Percentiles rank a stretch among this genome's conserved stretches.
Conservation (phyloP, 2,113 vertebrate species). For the Tricholaema leucomelas region DNA sequence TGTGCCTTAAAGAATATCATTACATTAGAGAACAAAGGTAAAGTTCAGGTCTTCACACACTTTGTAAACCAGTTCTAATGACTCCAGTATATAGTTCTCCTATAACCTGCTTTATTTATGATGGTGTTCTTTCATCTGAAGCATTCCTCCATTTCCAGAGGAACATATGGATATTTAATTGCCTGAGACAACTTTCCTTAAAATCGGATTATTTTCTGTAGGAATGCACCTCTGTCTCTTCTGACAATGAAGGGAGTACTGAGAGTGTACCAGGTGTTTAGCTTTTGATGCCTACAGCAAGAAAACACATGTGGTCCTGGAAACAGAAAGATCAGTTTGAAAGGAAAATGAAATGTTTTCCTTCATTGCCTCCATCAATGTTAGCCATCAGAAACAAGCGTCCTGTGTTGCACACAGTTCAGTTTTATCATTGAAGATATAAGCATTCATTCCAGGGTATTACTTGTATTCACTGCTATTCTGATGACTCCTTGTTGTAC, state of each 20-base stretch:
- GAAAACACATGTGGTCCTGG: not conserved
- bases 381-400: not conserved
- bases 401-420: not conserved
- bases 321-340: not conserved
- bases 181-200: not conserved
- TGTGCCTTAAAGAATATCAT: not conserved
- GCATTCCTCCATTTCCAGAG: not conserved
- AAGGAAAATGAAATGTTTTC: not conserved
- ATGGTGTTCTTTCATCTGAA: not conserved
- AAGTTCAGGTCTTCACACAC: not conserved
- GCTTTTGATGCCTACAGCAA: not conserved
- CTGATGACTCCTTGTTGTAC: not conserved
- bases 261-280: not conserved
- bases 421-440: not conserved
- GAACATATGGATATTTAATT: not conserved
- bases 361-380: not conserved
- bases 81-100: not conserved
- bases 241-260: not conserved
- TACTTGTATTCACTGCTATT: not conserved
- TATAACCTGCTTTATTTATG: not conserved
- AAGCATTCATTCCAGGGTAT: not conserved
- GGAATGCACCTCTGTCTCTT: not conserved
- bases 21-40: not conserved
- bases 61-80: not conserved
- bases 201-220: not conserved